Percentiles rank a stretch among this genome's conserved stretches.
Evolutionary conservation across 2,797 vertebrate genomes (phyloP).

Genomic region (Amblyopsis hoosieri): DNA sequence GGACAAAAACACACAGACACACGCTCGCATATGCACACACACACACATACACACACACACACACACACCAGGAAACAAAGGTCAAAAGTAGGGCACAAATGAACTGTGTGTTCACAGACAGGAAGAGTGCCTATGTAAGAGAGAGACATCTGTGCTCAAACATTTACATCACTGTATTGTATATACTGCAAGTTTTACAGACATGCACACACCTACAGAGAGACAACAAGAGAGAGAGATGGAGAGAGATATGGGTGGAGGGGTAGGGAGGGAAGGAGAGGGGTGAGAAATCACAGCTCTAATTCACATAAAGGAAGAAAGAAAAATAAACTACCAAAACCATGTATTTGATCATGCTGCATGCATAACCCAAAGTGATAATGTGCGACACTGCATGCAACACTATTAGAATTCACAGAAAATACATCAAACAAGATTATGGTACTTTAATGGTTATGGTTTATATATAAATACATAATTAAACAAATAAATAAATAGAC

Average conservation of each 20-base stretch:
- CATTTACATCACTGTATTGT: too few relatives aligned
- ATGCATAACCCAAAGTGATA: conserved; percentile 9
- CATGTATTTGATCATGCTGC: background rate
- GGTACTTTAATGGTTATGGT: too few relatives aligned
- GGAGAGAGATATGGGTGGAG: background rate
- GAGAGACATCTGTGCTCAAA: conserved; percentile 23
- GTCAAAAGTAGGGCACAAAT: conserved; percentile 13
- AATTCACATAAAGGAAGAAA: too few relatives aligned
- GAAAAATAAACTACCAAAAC: background rate
- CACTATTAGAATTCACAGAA: background rate
- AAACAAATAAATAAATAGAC: too few relatives aligned
- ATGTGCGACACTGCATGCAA: conserved; percentile 1
- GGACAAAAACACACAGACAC: conserved; percentile 12
- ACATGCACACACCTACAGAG: conserved; percentile 6
- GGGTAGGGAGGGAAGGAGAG: background rate
- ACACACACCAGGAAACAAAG: conserved; percentile 19
- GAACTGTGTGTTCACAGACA: conserved; percentile 33
- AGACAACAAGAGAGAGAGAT: too few relatives aligned
- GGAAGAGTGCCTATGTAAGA: conserved; percentile 23
- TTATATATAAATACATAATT: too few relatives aligned
- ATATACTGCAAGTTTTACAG: background rate
- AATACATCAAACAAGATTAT: too few relatives aligned
- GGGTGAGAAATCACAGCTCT: too few relatives aligned
- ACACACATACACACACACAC: conserved; percentile 9
- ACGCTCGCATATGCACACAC: conserved; percentile 5